Evolutionary conservation across 2,113 vertebrate genomes (phyloP), one percentile per base, ranked within the genome.

Genomic region (Epinephelus cyanopodus): DNA sequence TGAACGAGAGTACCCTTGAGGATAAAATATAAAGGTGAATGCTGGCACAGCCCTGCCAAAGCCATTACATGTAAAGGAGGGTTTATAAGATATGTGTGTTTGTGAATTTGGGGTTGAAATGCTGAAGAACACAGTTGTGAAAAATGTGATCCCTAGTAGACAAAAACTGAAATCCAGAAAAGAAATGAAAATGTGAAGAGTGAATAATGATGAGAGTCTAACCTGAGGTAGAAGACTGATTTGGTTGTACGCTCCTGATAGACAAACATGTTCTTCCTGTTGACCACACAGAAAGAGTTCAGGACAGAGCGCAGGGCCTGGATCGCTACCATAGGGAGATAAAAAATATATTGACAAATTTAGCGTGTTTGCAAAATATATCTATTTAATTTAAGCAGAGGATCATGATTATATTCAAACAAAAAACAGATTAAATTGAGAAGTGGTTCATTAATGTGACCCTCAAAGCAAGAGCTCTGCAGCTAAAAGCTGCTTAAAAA

Each of bases 211-310:
- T 25, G 13, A 29, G 12, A 42, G 61, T n/a, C 82, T 65, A 33
- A 96, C 95, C 95, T 94, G 89, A 96, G 98, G 90, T 99, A 99
- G 95, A 98, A 99, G 60, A 99, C 98, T 2, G 97, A 97, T 90
- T 98, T 99, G 6, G 97, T 99, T 42, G 97, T 95, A 21, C 98
- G 96, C 77, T 99, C 98, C 93, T 99, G 98, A 90, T 99, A 99
- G 70, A 99, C 98, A 91, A 99, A 99, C 98, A 99, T 99, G 89
- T 99, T 99, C 93, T 99, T 99, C 90, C 98, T 96, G 95, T 99
- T 99, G 82, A 97, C 97, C 86, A 99, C 98, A 1, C 96, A 98
- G 94, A 99, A 99, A 66, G 98, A 97, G 10, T 97, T 99, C 78
- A 99, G 96, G 88, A 99, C 98, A 0, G 98, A 99, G 56, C 97